Evolutionary conservation across 2,797 vertebrate species (phyloP).

Genomic region (Phrynocephalus guinanensis): DNA sequence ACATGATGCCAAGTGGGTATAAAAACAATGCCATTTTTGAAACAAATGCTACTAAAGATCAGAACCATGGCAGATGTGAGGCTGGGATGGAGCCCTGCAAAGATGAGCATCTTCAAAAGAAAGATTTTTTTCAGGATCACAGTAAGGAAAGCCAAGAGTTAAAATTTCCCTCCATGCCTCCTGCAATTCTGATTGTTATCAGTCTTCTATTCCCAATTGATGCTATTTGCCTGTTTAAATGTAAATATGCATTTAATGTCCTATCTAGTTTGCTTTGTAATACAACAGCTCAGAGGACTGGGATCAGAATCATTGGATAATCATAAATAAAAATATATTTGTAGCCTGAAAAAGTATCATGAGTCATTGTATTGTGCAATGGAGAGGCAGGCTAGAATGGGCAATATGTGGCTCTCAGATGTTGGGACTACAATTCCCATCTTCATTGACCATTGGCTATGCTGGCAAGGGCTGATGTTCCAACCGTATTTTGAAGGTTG

Average conservation of each 20-base stretch:
- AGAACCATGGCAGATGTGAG: too few relatives aligned
- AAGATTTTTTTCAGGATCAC: neutral
- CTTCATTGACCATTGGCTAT: too few relatives aligned
- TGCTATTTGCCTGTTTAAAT: neutral
- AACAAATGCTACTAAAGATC: neutral
- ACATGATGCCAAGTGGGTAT: neutral
- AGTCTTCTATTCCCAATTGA: neutral
- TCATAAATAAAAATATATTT: neutral
- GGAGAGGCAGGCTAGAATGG: too few relatives aligned
- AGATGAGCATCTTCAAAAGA: neutral
- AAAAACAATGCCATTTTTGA: neutral
- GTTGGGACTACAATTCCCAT: too few relatives aligned
- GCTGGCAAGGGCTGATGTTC: too few relatives aligned
- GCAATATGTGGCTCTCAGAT: too few relatives aligned
- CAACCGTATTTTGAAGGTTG: too few relatives aligned
- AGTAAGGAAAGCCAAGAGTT: neutral
- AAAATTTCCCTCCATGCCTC: neutral
- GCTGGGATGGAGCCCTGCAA: too few relatives aligned
- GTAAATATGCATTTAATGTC: neutral
- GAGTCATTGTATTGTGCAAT: too few relatives aligned
- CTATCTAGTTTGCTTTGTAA: neutral
- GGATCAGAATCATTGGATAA: neutral
- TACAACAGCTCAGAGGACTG: neutral
- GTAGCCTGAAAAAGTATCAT: too few relatives aligned
- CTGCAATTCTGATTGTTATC: neutral